Conservation (phyloP, 2,797 vertebrate species). For the Oceanodroma leucorhoa region DNA sequence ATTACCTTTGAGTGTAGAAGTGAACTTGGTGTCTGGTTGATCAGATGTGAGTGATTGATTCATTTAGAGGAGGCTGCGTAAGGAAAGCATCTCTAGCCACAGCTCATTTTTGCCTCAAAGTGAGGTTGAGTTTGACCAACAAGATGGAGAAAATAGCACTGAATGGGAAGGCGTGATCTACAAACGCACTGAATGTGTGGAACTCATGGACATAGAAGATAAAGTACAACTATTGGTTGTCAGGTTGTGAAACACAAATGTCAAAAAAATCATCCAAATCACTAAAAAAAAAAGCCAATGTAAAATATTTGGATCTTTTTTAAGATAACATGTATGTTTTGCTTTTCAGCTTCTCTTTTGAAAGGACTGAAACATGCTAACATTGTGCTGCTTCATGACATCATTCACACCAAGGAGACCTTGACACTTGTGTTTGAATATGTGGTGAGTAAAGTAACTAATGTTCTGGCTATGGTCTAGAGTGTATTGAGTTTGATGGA, state of each 20-base stretch:
- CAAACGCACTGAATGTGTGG: neutral
- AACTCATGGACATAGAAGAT: neutral
- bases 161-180: neutral
- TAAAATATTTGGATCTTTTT: neutral
- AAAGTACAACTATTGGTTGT: neutral
- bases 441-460: constrained; percentile 79
- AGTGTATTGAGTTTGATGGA: neutral
- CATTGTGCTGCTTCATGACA: constrained; percentile 88
- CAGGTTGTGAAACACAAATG: neutral
- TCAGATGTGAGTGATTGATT: neutral
- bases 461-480: neutral
- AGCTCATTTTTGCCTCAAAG: neutral
- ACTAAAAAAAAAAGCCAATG: neutral
- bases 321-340: constrained; percentile 21
- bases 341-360: constrained; percentile 88
- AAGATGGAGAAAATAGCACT: neutral
- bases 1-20: neutral
- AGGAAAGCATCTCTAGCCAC: neutral
- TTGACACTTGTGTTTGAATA: constrained; percentile 88
- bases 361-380: constrained; percentile 91
- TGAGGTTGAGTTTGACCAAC: neutral
- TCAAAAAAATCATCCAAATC: neutral
- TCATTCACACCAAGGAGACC: constrained; percentile 89
- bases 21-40: neutral
- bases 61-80: neutral